phyloP scores from a whole-genome alignment of 2,797 vertebrate species.

The Anabas testudineus region DNA sequence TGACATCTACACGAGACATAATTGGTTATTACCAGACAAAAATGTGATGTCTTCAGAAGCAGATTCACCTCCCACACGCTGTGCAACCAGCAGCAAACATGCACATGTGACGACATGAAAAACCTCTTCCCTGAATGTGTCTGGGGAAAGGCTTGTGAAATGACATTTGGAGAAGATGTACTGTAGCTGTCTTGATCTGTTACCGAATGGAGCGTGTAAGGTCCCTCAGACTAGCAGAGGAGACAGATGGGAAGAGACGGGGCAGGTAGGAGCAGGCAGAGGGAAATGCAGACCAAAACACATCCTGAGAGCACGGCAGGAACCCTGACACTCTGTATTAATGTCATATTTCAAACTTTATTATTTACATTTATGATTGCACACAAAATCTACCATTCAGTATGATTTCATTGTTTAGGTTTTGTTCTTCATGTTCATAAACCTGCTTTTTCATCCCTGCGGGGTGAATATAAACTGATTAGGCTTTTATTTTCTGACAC shows the following conservation, averaged over 20 bases:
- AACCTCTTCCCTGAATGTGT: slow-evolving; percentile 57
- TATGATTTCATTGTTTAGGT: slow-evolving; percentile 6
- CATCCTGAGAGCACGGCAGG: slow-evolving; percentile 40
- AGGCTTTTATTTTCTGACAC: slow-evolving; percentile 15
- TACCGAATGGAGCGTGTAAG: slow-evolving; percentile 58
- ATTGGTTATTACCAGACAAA: slow-evolving; percentile 46
- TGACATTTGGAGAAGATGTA: slow-evolving; percentile 73
- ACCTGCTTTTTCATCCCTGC: slow-evolving; percentile 1
- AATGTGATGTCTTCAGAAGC: slow-evolving; percentile 24
- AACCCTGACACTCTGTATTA: slow-evolving; percentile 35
- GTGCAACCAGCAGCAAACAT: slow-evolving; percentile 27
- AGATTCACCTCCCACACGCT: slow-evolving; percentile 31
- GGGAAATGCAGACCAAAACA: slow-evolving; percentile 51
- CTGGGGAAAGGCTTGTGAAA: slow-evolving; percentile 62
- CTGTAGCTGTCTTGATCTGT: slow-evolving; percentile 63
- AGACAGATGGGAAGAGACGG: slow-evolving; percentile 68
- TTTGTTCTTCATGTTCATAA: slow-evolving; percentile 4
- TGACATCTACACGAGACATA: slow-evolving; percentile 16
- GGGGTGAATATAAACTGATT: slow-evolving; percentile 27
- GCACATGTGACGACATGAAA: slow-evolving; percentile 66
- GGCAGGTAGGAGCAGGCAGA: slow-evolving; percentile 58
- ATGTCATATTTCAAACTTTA: slow-evolving; percentile 37
- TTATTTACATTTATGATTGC: slow-evolving; percentile 18
- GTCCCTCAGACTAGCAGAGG: slow-evolving; percentile 52
- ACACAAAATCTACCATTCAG: slow-evolving; percentile 27